phyloP scores from a whole-genome alignment of 2,113 vertebrate genomes.

The Spea bombifrons region DNA sequence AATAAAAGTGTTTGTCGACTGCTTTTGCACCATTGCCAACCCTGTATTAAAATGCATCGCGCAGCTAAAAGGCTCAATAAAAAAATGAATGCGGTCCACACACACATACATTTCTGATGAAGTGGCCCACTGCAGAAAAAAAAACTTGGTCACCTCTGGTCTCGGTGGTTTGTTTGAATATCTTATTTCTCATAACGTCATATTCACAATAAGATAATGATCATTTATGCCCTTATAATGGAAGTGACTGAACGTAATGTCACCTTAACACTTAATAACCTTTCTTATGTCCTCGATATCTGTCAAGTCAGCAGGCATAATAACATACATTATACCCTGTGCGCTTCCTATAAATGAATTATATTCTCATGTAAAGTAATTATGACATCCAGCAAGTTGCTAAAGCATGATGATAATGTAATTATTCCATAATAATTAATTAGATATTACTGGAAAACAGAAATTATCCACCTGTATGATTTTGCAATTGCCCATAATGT shows the following conservation, averaged over 20 bases:
- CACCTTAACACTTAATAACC: slow-evolving; percentile 14
- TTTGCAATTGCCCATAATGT: slow-evolving; percentile 26
- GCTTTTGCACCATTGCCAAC: too few species aligned
- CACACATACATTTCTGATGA: too few species aligned
- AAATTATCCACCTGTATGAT: slow-evolving; percentile 40
- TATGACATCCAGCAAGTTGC: slow-evolving; percentile 18
- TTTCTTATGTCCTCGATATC: not conserved
- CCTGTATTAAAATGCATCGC: too few species aligned
- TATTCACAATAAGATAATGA: slow-evolving; percentile 3
- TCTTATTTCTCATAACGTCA: too few species aligned
- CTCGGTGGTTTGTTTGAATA: too few species aligned
- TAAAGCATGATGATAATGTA: slow-evolving; percentile 28
- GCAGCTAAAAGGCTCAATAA: too few species aligned
- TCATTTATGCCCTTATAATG: slow-evolving; percentile 25
- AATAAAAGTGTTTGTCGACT: too few species aligned
- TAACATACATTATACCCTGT: not conserved
- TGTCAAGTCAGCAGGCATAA: not conserved
- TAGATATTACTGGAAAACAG: slow-evolving; percentile 32
- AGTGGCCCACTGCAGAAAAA: too few species aligned
- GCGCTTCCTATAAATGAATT: slow-evolving; percentile 17
- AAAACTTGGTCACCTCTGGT: too few species aligned
- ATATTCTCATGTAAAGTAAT: slow-evolving; percentile 26
- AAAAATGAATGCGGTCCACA: too few species aligned
- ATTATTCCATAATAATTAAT: slow-evolving; percentile 40
- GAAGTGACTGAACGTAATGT: slow-evolving; percentile 13